Evolutionary conservation across 2,113 vertebrate genomes (phyloP).

Genomic region (Thermophis baileyi): DNA sequence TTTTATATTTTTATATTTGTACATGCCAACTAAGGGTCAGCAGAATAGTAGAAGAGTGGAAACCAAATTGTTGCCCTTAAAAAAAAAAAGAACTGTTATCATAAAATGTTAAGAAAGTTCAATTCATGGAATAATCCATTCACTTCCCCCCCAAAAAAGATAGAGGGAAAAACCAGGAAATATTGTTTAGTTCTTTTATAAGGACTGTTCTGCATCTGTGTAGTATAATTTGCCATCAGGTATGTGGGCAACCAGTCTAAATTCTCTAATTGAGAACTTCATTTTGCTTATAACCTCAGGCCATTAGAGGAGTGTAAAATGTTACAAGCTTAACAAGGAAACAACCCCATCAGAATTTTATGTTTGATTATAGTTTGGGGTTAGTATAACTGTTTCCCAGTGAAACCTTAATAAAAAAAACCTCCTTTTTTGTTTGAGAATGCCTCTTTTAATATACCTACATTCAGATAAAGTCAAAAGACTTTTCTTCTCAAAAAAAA

Average conservation of each 20-base stretch:
- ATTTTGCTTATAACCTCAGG: slow-evolving; percentile 79
- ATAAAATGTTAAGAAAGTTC: slow-evolving; percentile 66
- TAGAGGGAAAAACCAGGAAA: slow-evolving; percentile 63
- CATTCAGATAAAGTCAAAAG: slow-evolving; percentile 56
- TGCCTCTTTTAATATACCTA: slow-evolving; percentile 66
- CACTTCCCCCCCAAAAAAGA: neutral
- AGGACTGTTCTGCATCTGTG: slow-evolving; percentile 73
- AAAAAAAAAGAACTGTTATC: slow-evolving; percentile 56
- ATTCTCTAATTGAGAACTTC: slow-evolving; percentile 81
- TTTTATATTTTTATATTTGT: slow-evolving; percentile 52
- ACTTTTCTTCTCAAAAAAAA: slow-evolving; percentile 38
- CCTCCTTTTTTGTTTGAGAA: slow-evolving; percentile 59
- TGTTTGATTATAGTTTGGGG: slow-evolving; percentile 70
- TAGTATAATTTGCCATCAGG: slow-evolving; percentile 79
- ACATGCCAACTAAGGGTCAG: slow-evolving; percentile 58
- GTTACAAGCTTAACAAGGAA: slow-evolving; percentile 77
- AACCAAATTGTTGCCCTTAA: slow-evolving; percentile 65
- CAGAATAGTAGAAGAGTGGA: slow-evolving; percentile 61
- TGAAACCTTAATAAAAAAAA: slow-evolving; percentile 71
- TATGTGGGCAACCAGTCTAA: slow-evolving; percentile 80
- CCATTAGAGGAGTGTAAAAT: slow-evolving; percentile 80
- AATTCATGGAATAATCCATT: slow-evolving; percentile 72
- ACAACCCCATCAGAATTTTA: slow-evolving; percentile 80
- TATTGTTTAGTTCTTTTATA: slow-evolving; percentile 75
- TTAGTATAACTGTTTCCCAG: slow-evolving; percentile 72